phyloP scores from a whole-genome alignment of 1,140 invertebrate species.

The Orius insidiosus region DNA sequence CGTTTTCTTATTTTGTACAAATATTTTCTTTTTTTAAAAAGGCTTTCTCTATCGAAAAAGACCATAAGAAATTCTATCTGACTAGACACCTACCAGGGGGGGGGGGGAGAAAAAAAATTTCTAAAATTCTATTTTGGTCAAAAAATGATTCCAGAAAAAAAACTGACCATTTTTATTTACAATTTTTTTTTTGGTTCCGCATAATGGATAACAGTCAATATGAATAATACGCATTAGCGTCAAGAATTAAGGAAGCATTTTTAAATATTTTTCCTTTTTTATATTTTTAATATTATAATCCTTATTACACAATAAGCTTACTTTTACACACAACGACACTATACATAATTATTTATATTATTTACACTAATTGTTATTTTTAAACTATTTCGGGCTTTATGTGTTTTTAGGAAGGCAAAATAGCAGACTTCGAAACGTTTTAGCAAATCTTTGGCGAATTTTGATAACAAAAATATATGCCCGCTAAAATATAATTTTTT shows the following conservation, averaged over 20 bases:
- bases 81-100: neutral
- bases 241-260: constrained; percentile 17
- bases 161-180: too few species aligned
- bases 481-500: too few species aligned
- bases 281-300: constrained; percentile 7
- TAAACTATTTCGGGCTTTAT: constrained; percentile 6
- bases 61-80: neutral
- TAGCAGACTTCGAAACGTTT: neutral
- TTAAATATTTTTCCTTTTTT: constrained; percentile 8
- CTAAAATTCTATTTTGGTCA: too few species aligned
- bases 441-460: too few species aligned
- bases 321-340: constrained; percentile 10
- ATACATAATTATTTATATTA: constrained; percentile 15
- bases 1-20: neutral
- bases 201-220: too few species aligned
- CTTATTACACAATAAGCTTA: constrained; percentile 14
- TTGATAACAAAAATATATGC: too few species aligned
- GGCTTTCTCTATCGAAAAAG: too few species aligned
- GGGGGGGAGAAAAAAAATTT: too few species aligned
- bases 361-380: constrained; percentile 11
- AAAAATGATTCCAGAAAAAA: too few species aligned
- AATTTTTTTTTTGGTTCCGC: too few species aligned
- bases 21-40: neutral
- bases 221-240: too few species aligned
- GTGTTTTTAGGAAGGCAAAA: constrained; percentile 3